Evolutionary conservation across 2,888 invertebrate genomes (phyloP), one percentile per base, ranked within the genome.

Genomic region (Molorchus minor): DNA sequence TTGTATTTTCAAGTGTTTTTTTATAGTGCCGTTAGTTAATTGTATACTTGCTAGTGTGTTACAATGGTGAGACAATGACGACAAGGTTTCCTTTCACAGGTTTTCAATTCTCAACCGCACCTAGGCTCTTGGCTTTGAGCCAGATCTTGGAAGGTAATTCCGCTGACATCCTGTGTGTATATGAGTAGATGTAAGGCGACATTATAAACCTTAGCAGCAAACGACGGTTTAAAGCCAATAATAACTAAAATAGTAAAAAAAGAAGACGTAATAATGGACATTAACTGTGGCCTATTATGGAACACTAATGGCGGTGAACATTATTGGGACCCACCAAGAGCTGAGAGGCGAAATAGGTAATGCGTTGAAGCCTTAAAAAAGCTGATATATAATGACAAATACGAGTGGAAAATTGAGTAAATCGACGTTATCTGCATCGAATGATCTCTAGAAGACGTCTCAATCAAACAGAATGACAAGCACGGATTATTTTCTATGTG

Each of bases 401-500:
- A 67, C 65, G 68, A 73, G 71, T 70, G 70, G 70, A 62, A 73
- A 75, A 75, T 74, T 74, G 67, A 70, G 67, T 67, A 71, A 73
- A 71, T 73, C 70, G 69, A 54, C 67, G 70, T 72, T 75, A 73
- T 75, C 73, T 71, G 65, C 67, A 67, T 70, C 62, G 72, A 65
- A 64, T 67, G 73, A 76, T 76, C 76, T 73, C 67, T 47, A 68
- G 69, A 67, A 70, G 70, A 71, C 67, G 69, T 71, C 72, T 75
- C 76, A 76, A 76, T 76, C 76, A 75, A 74, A 70, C 65, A 69
- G 70, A 70, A 76, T 76, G 76, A 76, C 76, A 70, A 69, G 75
- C 72, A 71, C 59, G 67, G 70, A 69, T 67, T 67, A 64, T 61
- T 41, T 21, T 8, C 25, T 12, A 47, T 45, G n/a, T 30, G 16